Percentiles rank a stretch among this genome's conserved stretches.
Evolutionary conservation across 2,888 invertebrate species (phyloP).

Genomic region (Salticus scenicus): DNA sequence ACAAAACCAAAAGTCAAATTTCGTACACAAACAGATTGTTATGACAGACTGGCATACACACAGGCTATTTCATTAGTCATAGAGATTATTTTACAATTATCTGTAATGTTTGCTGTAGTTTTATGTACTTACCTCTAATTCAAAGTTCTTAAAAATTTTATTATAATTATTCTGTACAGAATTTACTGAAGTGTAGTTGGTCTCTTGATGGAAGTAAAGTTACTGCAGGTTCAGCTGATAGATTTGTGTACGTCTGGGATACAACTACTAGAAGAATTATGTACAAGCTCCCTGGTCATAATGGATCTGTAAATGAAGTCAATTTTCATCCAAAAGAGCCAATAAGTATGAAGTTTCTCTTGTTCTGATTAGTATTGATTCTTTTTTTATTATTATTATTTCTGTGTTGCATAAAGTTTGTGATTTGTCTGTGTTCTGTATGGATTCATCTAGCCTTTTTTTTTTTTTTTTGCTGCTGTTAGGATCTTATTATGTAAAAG

Average conservation of each 20-base stretch:
- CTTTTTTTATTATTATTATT: no score
- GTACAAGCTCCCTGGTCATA: conserved; percentile 98
- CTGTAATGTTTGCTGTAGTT: no score
- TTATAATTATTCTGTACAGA: conserved; percentile 77
- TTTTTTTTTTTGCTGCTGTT: background rate
- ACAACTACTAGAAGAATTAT: conserved; percentile 91
- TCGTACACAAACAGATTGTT: no score
- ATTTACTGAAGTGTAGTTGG: conserved; percentile 94
- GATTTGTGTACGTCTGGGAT: conserved; percentile 98
- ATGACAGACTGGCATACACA: no score
- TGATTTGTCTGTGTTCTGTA: background rate
- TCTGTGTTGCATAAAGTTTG: no score
- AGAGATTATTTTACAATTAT: no score
- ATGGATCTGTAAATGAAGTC: conserved; percentile 96
- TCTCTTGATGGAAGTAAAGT: conserved; percentile 93
- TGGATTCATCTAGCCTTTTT: background rate
- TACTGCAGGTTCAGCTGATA: conserved; percentile 93
- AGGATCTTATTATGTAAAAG: no score
- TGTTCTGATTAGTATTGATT: background rate
- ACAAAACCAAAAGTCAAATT: no score
- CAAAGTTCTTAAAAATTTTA: background rate
- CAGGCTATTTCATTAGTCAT: no score
- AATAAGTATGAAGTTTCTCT: conserved; percentile 80
- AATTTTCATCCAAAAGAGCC: conserved; percentile 96
- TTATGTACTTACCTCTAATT: no score